Evolutionary conservation across 1,140 invertebrate genomes (phyloP).

Genomic region (Heliconius melpomene): DNA sequence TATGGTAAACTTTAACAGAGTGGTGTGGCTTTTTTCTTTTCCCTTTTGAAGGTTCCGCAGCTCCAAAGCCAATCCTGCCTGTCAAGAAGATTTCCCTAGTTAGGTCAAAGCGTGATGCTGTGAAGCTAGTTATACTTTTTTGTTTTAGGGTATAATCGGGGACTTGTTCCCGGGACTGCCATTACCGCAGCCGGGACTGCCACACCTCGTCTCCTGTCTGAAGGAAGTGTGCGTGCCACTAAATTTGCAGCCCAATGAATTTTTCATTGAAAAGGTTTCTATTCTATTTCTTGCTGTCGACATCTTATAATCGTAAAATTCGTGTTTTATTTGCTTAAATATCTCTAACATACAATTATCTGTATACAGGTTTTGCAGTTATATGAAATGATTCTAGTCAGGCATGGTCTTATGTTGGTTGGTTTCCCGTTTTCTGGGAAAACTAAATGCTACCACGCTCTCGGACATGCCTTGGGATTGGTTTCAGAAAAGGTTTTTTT

Average conservation of each 20-base stretch:
- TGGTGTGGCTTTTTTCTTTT: no score
- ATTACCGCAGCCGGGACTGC: constrained; percentile 84
- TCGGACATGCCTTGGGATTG: constrained; percentile 89
- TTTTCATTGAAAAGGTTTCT: constrained; percentile 90
- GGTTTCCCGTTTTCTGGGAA: constrained; percentile 96
- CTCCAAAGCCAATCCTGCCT: no score
- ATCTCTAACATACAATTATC: neutral
- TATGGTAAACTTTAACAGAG: constrained; percentile 77
- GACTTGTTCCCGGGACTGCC: constrained; percentile 95
- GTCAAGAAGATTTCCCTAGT: no score
- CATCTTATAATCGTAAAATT: no score
- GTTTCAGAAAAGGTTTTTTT: constrained; percentile 88
- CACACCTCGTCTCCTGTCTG: constrained; percentile 82
- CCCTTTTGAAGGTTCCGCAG: no score
- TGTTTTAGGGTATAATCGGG: constrained; percentile 91
- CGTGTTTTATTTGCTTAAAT: constrained; percentile 12
- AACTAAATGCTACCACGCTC: constrained; percentile 88
- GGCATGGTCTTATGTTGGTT: constrained; percentile 94
- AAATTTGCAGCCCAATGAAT: constrained; percentile 91
- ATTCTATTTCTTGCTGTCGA: no score
- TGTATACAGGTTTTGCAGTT: constrained; percentile 83
- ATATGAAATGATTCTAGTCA: constrained; percentile 97
- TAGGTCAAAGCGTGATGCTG: no score
- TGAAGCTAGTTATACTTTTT: constrained; percentile 14
- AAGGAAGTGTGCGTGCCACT: constrained; percentile 85